Evolutionary conservation across 2,113 vertebrate genomes (phyloP), one percentile per base, ranked within the genome.

Genomic region (Engystomops pustulosus): DNA sequence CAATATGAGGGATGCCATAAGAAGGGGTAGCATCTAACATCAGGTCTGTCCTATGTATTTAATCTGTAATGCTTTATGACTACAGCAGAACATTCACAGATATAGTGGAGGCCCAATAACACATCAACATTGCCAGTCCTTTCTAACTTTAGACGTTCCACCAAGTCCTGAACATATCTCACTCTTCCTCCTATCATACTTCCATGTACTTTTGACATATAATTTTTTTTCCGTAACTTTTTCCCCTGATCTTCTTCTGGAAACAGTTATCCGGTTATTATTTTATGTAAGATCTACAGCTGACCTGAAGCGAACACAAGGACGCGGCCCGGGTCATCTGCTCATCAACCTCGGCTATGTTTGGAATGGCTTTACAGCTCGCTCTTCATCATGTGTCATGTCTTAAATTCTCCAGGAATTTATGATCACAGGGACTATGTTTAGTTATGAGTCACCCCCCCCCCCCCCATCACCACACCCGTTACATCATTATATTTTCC

Each of bases 351-450:
- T 36, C 30, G 67, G 74, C 74, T 78, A 84, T 84, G 72, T 69
- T 69, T 69, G 82, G 82, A 84, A 84, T 69, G 82, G 74, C 32
- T 78, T n/a, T 69, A 32, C 47, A n/a, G 74, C 62, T 55, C 47
- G 51, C 23, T 84, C 49, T 84, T 69, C 82, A 65, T 78, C 74
- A 69, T 78, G 82, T 84, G 82, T 84, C 82, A 68, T 69, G 82
- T 84, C 72, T 84, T 84, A 84, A 78, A 84, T 84, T 68, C 74
- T 84, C 44, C n/a, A 45, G 45, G 74, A 78, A 78, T 78, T 69
- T 78, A 84, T 74, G 62, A 78, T 77, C 34, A 27, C 36, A 84
- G 17, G 34, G 65, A 0, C 82, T 84, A 84, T 84, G 44, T 78
- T 69, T 84, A 84, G 74, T 47, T 55, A 32, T 78, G 74, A 76